These are phyloP conservation scores for Rapana venosa DNA, from an alignment of 2,888 invertebrate species.

Conservation along the genomic window DNA sequence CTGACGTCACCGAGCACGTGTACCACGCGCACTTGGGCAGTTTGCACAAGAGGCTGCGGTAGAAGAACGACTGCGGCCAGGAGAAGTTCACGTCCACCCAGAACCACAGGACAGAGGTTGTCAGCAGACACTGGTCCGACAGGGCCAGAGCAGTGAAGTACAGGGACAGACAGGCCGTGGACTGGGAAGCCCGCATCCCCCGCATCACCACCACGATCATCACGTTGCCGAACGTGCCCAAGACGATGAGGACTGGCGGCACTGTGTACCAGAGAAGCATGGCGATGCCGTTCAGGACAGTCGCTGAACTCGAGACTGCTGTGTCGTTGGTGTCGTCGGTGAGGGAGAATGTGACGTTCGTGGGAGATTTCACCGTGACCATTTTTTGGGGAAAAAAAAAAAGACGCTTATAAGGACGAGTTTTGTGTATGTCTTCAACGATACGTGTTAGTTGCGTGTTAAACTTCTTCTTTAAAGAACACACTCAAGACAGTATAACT, in stretches of 20 bases:
- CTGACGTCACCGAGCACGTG: not conserved
- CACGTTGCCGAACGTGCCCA: conserved; percentile 12
- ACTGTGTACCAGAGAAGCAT: not conserved
- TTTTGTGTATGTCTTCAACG: too few relatives aligned
- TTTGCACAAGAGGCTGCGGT: not conserved
- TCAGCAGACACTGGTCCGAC: not conserved
- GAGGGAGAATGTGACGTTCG: too few relatives aligned
- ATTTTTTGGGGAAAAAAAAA: too few relatives aligned
- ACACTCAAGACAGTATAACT: too few relatives aligned
- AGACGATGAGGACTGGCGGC: not conserved
- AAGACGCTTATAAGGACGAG: too few relatives aligned
- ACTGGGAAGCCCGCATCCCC: not conserved
- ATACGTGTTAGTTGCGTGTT: too few relatives aligned
- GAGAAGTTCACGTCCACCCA: not conserved
- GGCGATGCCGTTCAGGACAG: not conserved
- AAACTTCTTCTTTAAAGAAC: too few relatives aligned
- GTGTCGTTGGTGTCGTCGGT: too few relatives aligned
- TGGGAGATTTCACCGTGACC: too few relatives aligned
- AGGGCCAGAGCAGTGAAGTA: conserved; percentile 21
- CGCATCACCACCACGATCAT: conserved; percentile 20
- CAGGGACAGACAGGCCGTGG: not conserved
- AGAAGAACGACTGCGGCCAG: not conserved
- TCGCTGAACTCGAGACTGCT: too few relatives aligned
- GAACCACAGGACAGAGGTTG: not conserved
- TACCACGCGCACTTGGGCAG: not conserved